Percentiles rank a stretch among this genome's conserved stretches.
Conservation (phyloP, 1,140 invertebrate genomes). For the Leptopilina clavipes region DNA sequence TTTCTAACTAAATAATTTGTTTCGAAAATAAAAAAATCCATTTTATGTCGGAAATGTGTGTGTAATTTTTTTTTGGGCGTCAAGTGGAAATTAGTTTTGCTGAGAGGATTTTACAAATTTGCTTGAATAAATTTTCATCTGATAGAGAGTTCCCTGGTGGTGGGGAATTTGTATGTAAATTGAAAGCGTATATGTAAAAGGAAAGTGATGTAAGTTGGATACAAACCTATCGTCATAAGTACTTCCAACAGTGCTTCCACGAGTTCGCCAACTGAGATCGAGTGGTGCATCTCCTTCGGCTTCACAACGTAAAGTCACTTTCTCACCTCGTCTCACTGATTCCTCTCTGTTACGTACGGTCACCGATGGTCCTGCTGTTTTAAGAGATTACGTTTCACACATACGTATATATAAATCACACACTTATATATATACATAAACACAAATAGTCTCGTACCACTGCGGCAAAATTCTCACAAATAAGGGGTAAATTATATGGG, state of each 20-base stretch:
- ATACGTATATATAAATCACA: slow-evolving; percentile 36
- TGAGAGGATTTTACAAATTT: not conserved
- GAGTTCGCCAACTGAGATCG: slow-evolving; percentile 77
- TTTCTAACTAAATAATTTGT: too few relatives aligned
- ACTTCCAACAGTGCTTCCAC: slow-evolving; percentile 73
- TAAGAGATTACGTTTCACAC: slow-evolving; percentile 51
- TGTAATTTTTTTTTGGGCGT: too few relatives aligned
- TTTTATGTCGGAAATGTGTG: too few relatives aligned
- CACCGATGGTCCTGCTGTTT: slow-evolving; percentile 71
- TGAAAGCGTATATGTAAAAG: not conserved
- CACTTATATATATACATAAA: not conserved
- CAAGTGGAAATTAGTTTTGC: too few relatives aligned
- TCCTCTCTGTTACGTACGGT: slow-evolving; percentile 70
- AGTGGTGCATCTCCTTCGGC: slow-evolving; percentile 79
- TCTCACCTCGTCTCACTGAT: slow-evolving; percentile 73
- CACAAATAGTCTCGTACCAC: not conserved
- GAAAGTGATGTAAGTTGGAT: slow-evolving; percentile 50
- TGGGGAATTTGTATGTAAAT: not conserved
- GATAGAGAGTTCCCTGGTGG: not conserved
- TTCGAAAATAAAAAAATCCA: too few relatives aligned
- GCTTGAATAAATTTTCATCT: not conserved
- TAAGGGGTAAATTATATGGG: not conserved
- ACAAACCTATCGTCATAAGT: slow-evolving; percentile 74
- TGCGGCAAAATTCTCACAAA: not conserved
- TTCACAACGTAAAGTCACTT: slow-evolving; percentile 76